Base-by-base conservation (phyloP, 1,140 invertebrate genomes). In the Solenopsis invicta region DNA sequence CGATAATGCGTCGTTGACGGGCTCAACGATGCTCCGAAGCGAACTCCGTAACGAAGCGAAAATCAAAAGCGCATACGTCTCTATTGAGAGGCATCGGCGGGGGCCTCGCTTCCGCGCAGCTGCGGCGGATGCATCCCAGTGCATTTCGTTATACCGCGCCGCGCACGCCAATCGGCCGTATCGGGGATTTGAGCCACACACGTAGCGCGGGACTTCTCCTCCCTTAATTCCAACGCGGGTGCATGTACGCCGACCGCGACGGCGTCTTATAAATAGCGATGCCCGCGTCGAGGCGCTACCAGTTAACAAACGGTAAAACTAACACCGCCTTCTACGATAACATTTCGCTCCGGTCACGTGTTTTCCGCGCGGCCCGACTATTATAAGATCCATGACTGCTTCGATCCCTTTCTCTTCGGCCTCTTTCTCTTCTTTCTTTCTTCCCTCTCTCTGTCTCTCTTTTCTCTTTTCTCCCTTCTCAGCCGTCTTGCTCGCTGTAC, bases 261-360 rank as follows among this genome's bases (percentile, higher is more conserved):
- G 34, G 18, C 64, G 67, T 90, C 88, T 93, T 94, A 94, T 94
- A 94, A 94, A 94, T 94, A 94, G 94, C 92, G 21, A 16, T 37
- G 59, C 66, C 80, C 72, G 90, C 37, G 81, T 78, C 66, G 64
- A 89, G 91, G 88, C 90, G 85, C 85, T 91, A 90, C 90, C 92
- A 88, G 93, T 94, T 94, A 95, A 94, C 94, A 94, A 95, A 94
- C 94, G 91, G 91, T 94, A 93, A 93, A 94, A 93, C 94, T 92
- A 94, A 94, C 94, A 93, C 90, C 78, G 88, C 90, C 92, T 93
- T 89, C 92, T 94, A 94, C 93, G 94, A 94, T 94, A 94, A 95
- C 93, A 94, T 95, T 94, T 94, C 89, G 89, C 91, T 88, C 85
- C 89, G 92, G 93, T 93, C 94, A 94, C 93, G 94, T 94, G 93